These are phyloP conservation scores for Leptodactylus fuscus DNA, from an alignment of 2,113 vertebrate species.

Conservation along the genomic window DNA sequence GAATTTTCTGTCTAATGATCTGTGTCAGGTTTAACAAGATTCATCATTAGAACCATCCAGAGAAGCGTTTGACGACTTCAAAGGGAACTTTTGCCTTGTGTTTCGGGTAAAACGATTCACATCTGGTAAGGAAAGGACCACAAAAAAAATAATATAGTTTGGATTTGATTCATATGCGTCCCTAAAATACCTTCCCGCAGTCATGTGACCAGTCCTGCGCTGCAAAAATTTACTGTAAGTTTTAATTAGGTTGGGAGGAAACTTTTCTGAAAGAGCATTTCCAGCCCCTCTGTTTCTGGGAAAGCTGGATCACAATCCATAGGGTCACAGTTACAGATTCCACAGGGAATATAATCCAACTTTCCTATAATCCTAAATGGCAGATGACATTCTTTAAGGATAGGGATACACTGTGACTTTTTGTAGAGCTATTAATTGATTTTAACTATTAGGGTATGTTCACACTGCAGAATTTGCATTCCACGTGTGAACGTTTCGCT, in stretches of 20 bases:
- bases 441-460: too few species aligned
- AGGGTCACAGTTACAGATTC: neutral
- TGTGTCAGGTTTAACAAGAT: conserved; percentile 40
- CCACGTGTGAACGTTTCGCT: too few species aligned
- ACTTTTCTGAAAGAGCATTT: too few species aligned
- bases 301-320: neutral
- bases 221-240: neutral
- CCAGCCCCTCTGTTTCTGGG: neutral
- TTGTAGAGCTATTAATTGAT: too few species aligned
- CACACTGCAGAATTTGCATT: too few species aligned
- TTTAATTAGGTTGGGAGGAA: neutral
- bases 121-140: neutral
- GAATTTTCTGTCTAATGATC: conserved; percentile 20
- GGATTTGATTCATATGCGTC: neutral
- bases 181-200: neutral
- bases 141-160: neutral
- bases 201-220: neutral
- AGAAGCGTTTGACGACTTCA: neutral
- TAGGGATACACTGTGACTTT: too few species aligned
- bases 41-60: conserved; percentile 10
- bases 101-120: neutral
- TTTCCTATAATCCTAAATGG: too few species aligned
- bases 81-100: conserved; percentile 26
- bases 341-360: too few species aligned
- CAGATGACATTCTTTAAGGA: too few species aligned